These are phyloP conservation scores for Amazona vittata DNA, from an alignment of 2,113 vertebrate genomes.

Conservation along the genomic window DNA sequence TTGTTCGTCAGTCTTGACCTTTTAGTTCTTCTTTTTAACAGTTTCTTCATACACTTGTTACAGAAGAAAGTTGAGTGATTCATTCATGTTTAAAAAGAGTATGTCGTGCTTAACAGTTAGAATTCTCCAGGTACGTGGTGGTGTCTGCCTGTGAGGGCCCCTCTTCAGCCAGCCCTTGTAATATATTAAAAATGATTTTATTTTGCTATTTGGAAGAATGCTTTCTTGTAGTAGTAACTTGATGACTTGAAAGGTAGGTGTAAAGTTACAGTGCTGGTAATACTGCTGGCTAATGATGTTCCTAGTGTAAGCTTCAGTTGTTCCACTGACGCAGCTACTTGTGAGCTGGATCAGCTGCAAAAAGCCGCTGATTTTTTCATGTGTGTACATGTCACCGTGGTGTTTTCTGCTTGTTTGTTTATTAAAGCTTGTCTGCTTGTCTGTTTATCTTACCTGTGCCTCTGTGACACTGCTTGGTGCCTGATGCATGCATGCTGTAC, in stretches of 20 bases:
- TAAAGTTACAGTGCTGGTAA: neutral
- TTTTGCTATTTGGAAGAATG: neutral
- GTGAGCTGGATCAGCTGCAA: neutral
- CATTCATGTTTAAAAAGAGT: neutral
- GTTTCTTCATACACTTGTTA: neutral
- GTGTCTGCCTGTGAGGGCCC: neutral
- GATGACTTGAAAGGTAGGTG: neutral
- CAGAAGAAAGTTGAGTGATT: neutral
- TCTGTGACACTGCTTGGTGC: neutral
- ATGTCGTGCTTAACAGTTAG: neutral
- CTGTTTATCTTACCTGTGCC: neutral
- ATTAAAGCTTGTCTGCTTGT: neutral
- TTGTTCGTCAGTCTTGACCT: neutral
- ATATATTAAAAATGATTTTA: neutral
- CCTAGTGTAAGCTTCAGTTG: neutral
- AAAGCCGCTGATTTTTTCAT: neutral
- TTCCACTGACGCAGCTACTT: neutral
- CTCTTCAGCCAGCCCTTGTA: neutral
- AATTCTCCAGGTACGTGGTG: neutral
- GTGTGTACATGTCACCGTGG: accelerated
- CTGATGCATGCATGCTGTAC: no score
- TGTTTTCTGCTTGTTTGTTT: neutral
- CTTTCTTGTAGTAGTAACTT: neutral
- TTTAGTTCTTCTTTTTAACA: neutral
- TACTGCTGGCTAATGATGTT: neutral